Evolutionary conservation across 2,888 invertebrate species (phyloP).

Genomic region (Eupithecia abbreviata): DNA sequence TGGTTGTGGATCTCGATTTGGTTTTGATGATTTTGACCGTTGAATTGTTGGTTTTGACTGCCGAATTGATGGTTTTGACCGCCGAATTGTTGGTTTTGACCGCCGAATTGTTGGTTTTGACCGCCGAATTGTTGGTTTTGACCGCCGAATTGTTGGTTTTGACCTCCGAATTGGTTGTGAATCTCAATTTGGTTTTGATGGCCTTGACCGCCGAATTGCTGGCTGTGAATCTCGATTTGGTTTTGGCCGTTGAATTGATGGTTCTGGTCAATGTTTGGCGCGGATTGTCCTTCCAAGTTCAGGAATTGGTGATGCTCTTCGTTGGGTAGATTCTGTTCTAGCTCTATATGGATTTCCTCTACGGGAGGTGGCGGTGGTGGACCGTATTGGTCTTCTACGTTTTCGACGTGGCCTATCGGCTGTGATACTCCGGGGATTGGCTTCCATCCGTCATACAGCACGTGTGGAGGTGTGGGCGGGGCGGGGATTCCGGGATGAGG

Average conservation of each 20-base stretch:
- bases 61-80: background rate
- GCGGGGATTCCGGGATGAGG: conserved; percentile 88
- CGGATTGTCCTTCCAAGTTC: conserved; percentile 21
- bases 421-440: conserved; percentile 88
- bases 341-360: conserved; percentile 61
- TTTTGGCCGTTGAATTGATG: conserved; percentile 15
- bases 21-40: conserved; percentile 6
- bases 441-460: conserved; percentile 93
- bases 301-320: conserved; percentile 41
- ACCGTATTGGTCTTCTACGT: conserved; percentile 65
- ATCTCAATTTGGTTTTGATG: conserved; percentile 15
- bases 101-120: too few relatives aligned
- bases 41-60: background rate
- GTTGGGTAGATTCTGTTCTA: conserved; percentile 61
- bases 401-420: conserved; percentile 67
- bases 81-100: conserved; percentile 6
- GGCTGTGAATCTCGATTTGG: conserved; percentile 44
- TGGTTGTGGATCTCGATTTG: background rate
- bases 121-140: conserved; percentile 9
- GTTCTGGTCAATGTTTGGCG: conserved; percentile 16
- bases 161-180: background rate
- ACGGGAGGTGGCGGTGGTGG: conserved; percentile 67
- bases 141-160: conserved; percentile 1
- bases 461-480: conserved; percentile 89
- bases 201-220: conserved; percentile 22